Evolutionary conservation across 2,888 invertebrate genomes (phyloP).

Genomic region (Polietes domitor): DNA sequence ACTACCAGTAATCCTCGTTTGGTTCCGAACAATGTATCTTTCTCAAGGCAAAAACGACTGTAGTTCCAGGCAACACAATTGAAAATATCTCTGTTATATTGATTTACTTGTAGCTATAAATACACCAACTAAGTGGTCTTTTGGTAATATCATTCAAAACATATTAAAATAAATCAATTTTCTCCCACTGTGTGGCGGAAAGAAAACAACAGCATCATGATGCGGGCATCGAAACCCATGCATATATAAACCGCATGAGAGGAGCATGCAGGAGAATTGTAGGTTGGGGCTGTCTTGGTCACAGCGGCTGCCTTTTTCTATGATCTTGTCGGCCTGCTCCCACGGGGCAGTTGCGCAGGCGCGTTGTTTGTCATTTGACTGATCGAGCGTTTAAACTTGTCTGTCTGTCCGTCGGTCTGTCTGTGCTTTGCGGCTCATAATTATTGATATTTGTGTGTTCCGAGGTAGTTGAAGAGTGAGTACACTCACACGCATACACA

Average conservation of each 20-base stretch:
- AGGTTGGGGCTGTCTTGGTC: neutral
- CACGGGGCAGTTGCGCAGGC: constrained; percentile 48
- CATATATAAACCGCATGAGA: neutral
- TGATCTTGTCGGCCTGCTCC: constrained; percentile 43
- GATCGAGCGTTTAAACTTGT: constrained; percentile 26
- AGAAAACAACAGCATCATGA: neutral
- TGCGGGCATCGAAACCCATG: neutral
- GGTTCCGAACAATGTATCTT: no score
- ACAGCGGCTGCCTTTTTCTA: constrained; percentile 15
- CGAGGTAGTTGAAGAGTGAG: neutral
- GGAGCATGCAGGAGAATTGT: neutral
- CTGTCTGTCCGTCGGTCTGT: constrained; percentile 38
- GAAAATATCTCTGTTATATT: no score
- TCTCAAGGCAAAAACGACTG: no score
- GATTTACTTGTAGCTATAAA: no score
- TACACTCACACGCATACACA: neutral
- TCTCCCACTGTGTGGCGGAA: neutral
- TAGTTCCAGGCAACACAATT: no score
- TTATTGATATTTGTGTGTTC: constrained; percentile 25
- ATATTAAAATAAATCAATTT: neutral
- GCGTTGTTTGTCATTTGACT: constrained; percentile 45
- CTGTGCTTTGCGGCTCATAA: constrained; percentile 30
- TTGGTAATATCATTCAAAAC: no score
- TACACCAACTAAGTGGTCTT: no score
- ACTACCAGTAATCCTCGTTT: no score